Percentiles rank a stretch among this genome's conserved stretches.
phyloP scores from a whole-genome alignment of 1,140 invertebrate genomes.

The Zaprionus davidi region DNA sequence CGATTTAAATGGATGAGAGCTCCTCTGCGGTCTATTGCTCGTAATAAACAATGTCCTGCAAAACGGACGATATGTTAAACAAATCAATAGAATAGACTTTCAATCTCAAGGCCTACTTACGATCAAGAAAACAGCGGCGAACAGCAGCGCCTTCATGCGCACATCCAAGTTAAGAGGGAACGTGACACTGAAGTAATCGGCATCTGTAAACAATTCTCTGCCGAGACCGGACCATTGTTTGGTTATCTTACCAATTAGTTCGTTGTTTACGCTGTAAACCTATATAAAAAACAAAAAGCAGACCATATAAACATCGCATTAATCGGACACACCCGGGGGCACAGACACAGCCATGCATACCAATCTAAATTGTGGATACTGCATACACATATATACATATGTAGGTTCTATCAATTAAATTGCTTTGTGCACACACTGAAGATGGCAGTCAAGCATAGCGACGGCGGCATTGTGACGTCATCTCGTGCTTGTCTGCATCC shows the following conservation, averaged over 20 bases:
- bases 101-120: conserved; percentile 35
- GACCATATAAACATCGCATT: conserved; percentile 31
- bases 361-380: conserved; percentile 1
- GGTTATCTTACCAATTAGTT: conserved; percentile 68
- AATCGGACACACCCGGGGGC: conserved; percentile 22
- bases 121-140: conserved; percentile 65
- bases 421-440: conserved; percentile 36
- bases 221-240: conserved; percentile 69
- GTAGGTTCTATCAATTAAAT: conserved; percentile 46
- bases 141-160: conserved; percentile 69
- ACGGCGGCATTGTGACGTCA: conserved; percentile 54
- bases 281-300: conserved; percentile 26
- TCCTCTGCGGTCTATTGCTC: conserved; percentile 44
- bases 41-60: conserved; percentile 58
- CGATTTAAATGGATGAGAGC: conserved; percentile 21
- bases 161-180: conserved; percentile 69
- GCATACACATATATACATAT: not conserved
- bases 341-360: conserved; percentile 12
- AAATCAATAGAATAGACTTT: not conserved
- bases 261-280: conserved; percentile 68
- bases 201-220: conserved; percentile 69
- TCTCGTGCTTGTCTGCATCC: conserved; percentile 26
- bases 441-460: conserved; percentile 49
- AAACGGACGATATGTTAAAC: conserved; percentile 14
- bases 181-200: conserved; percentile 66